Percentiles rank a stretch among this genome's conserved stretches.
These are phyloP conservation scores for Pseudomyrmex sp. DNA, from an alignment of 1,140 invertebrate genomes.

Conservation along the genomic window DNA sequence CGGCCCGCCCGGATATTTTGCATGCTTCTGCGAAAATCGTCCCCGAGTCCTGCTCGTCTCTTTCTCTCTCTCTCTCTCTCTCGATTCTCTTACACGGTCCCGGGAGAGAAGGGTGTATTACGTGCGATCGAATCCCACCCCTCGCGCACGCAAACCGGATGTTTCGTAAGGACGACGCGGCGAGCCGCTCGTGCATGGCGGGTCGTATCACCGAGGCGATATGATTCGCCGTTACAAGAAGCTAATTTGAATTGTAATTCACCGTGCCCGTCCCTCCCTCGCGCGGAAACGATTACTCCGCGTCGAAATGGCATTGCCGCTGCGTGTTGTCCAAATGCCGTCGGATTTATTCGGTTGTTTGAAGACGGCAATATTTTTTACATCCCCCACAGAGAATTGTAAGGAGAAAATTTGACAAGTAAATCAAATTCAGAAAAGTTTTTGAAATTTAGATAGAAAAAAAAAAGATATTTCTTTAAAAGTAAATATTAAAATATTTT, in stretches of 20 bases:
- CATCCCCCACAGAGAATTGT: too few relatives aligned
- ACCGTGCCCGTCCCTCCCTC: not conserved
- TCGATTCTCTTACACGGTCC: not conserved
- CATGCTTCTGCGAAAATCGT: constrained; percentile 75
- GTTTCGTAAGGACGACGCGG: constrained; percentile 70
- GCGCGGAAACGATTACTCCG: constrained; percentile 52
- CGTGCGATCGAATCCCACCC: constrained; percentile 55
- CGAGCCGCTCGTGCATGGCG: constrained; percentile 34
- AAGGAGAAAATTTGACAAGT: too few relatives aligned
- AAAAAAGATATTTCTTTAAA: too few relatives aligned
- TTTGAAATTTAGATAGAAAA: too few relatives aligned
- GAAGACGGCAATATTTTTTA: too few relatives aligned
- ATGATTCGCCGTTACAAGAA: constrained; percentile 47
- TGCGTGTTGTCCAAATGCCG: not conserved
- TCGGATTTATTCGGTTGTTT: too few relatives aligned
- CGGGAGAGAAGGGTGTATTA: constrained; percentile 49
- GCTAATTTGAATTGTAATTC: constrained; percentile 56
- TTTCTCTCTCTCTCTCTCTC: not conserved
- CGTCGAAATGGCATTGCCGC: constrained; percentile 32
- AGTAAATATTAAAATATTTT: too few relatives aligned
- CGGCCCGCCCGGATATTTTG: constrained; percentile 75
- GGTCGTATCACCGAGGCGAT: constrained; percentile 43
- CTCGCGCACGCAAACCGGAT: constrained; percentile 72
- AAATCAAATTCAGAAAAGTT: too few relatives aligned
- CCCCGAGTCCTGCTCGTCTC: not conserved